Evolutionary conservation across 2,888 invertebrate genomes (phyloP), one percentile per base, ranked within the genome.

Genomic region (Troides helena): DNA sequence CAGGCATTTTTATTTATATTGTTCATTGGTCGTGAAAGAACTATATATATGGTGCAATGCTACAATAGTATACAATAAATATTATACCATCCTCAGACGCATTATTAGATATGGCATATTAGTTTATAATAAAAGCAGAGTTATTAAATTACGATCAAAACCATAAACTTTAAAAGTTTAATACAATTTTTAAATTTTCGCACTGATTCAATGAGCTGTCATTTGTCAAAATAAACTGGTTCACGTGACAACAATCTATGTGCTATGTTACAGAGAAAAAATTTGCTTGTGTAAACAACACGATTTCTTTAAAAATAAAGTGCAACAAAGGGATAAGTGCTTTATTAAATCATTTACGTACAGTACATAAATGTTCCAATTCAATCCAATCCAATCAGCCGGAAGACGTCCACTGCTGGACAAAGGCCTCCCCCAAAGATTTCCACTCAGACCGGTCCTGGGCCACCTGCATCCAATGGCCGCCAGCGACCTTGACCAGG

Each of bases 1-100:
- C 77, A 72, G 89, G 85, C 90, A 92, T 92, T 73, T 75, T 81
- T 73, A 71, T 66, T 59, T 66, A 39, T 67, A 56, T 70, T 64
- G 68, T 73, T 58, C 63, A 70, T 70, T 63, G 62, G 62, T 66
- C 17, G 25, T 67, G 59, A 30, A 70, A 64, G n/a, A 64, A 57
- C 61, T 18, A 46, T 36, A 23, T 46, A 17, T 23, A 17, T 46
- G 46, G 62, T 62, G 43, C 46, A 23, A 46, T 43, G 43, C 46
- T 14, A 21, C 12, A 62, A 59, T 25, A 17, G 23, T 30, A 30
- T 30, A 30, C 30, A 3, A 30, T 59, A 25, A 3, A 59, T 36
- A 36, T n/a, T 61, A 30, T 69, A 56, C 17, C 25, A 36, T 57
- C 56, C 61, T 50, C 25, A 61, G 61, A 67, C 39, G 53, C 53